Evolutionary conservation across 2,888 invertebrate genomes (phyloP), one percentile per base, ranked within the genome.

Genomic region (Drosophila borborema): DNA sequence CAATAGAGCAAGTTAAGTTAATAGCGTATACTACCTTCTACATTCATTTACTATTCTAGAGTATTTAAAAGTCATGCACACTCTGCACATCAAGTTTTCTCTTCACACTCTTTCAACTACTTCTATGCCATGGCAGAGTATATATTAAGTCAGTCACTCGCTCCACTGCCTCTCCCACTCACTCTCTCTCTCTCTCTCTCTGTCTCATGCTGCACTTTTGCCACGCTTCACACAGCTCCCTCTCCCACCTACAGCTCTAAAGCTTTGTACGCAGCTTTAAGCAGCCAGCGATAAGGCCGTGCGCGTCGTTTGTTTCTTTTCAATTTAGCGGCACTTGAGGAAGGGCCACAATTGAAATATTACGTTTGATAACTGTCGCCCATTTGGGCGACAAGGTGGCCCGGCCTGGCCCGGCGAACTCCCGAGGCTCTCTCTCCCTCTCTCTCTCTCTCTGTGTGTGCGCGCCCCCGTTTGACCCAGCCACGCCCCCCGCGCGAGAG

Each of bases 301-400:
- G 41, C 46, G 23, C 46, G 43, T 8, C 61, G 63, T 60, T 82
- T 80, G 74, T 79, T 81, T 76, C 69, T 74, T 79, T 84, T 84
- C 81, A 79, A 82, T 80, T 82, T 77, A 28, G 67, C 51, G 65
- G 46, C 65, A 69, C 65, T 66, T 58, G 65, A 54, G 51, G 59
- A 54, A 54, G 59, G 41, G 66, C 53, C 72, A 73, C 85, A 84
- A 84, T 80, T 86, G 82, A 80, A 84, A 82, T 84, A 86, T 82
- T 80, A 80, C 74, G 73, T 78, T 80, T 83, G 84, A 86, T 82
- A 84, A 80, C 76, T 75, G 77, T 74, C 72, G 70, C 70, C 64
- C 79, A 73, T 70, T 80, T 76, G 73, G 53, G 51, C 53, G 61
- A 55, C 67, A 79, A 72, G 79, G 67, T 65, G 58, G 64, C 67